Evolutionary conservation across 2,888 invertebrate genomes (phyloP), one percentile per base, ranked within the genome.

Genomic region (Shargacucullia verbasci): DNA sequence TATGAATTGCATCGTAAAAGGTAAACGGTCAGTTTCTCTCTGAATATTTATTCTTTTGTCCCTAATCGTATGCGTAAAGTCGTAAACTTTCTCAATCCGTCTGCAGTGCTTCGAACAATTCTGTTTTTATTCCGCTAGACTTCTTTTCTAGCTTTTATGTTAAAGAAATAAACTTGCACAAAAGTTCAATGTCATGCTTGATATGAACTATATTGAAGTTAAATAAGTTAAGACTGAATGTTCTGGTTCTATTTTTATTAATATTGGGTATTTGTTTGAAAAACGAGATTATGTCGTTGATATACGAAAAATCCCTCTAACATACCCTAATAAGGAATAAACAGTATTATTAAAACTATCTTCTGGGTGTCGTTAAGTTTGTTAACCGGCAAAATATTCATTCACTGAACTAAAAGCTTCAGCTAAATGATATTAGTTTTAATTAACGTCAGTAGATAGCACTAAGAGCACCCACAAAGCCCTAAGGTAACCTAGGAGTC

Each of bases 1-100:
- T 70, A 69, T 45, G 57, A 71, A 66, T 59, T 62, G 63, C 67
- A 63, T 56, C 57, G 56, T 75, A 71, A 61, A 69, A 62, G 59
- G 67, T 71, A 71, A 73, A 74, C 70, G 74, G 76, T 65, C 76
- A 76, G 67, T 70, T 60, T 60, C 58, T 67, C 47, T 62, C 48
- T 70, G 66, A 59, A 69, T 66, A 69, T 65, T 68, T 71, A 64
- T 55, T 56, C 57, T 47, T 68, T 71, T 70, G 64, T 64, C 55
- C 57, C 60, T 73, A 73, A 69, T 69, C 58, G 65, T 59, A 61
- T 73, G 73, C 69, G 59, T 65, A 40, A 56, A 72, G 65, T 38
- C 58, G 71, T 71, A 73, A 71, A 69, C 64, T 59, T 59, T 71
- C 68, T 64, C 52, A 53, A 50, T 60, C 38, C 38, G 46, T 63